Base-by-base conservation (phyloP, 2,888 invertebrate genomes). In the Ryuthela nishihirai region DNA sequence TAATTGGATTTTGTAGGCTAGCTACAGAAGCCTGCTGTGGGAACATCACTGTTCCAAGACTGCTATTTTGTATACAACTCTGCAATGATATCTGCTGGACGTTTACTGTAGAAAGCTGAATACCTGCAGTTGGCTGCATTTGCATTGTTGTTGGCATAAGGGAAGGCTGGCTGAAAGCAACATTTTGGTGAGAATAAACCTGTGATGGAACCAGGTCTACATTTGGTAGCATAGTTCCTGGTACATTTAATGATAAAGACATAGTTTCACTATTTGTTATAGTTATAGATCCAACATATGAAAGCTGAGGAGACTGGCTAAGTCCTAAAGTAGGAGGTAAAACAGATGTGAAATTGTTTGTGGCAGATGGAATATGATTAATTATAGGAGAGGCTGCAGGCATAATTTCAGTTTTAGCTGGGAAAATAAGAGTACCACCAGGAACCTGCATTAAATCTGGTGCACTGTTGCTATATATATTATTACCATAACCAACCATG, bases 251-350 rank as follows among this genome's bases (percentile, higher is more conserved):
- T 17, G 53, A 42, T 21, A 62, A 45, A 2, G 55, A 52, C 55
- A 62, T 56, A 1, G 53, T 56, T 18, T 55, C 62, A 35, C 54
- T 54, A 26, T 62, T 62, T 6, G 58, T 47, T 9, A 62, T 50
- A n/a, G 62, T 62, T 12, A 62, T 48, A 26, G 62, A 58, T 25
- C 62, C 62, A 32, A 62, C 48, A 20, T 59, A 62, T 5, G 62
- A 62, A 21, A 62, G 26, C n/a, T 62, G 54, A 15, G 52, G 20
- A 36, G 29, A 41, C 10, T 38, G 36, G 15, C 44, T 40, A 18
- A 62, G 12, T 29, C 46, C 52, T 20, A 62, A 26, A 2, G 50
- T n/a, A 6, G 34, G 5, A 25, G 36, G 41, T 20, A 52, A 21
- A 20, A 58, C n/a, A n/a, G n/a, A n/a, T n/a, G n/a, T n/a, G n/a